Percentiles rank a stretch among this genome's conserved stretches.
Evolutionary conservation across 23 tunicate species (phyloP).

Genomic region (Halocynthia aurantium): DNA sequence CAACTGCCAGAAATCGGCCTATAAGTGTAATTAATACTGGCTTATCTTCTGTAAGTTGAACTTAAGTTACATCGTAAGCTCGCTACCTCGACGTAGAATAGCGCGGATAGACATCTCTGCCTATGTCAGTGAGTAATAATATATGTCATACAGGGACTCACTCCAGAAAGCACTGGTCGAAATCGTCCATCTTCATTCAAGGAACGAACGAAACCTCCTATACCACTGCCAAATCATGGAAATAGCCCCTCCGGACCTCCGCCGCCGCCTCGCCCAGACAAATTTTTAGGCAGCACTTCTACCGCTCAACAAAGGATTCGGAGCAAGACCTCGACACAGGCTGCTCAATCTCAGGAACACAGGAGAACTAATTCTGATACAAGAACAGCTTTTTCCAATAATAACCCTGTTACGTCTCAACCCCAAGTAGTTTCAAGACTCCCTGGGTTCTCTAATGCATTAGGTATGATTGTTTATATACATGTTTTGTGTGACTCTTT

Average conservation of each 20-base stretch:
- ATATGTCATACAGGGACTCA: not conserved
- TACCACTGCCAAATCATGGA: slow-evolving; percentile 24
- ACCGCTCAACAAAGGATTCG: not conserved
- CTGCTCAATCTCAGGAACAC: slow-evolving; percentile 4
- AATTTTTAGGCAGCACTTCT: slow-evolving; percentile 1
- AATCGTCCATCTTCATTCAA: slow-evolving; percentile 56
- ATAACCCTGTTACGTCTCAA: not conserved
- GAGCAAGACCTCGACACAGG: slow-evolving; percentile 10
- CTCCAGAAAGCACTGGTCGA: slow-evolving; percentile 27
- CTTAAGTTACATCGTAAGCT: not conserved
- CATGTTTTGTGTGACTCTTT: not conserved
- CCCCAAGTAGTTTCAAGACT: not conserved
- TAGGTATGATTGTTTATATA: not conserved
- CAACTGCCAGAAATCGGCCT: slow-evolving; percentile 1
- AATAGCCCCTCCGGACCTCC: slow-evolving; percentile 14
- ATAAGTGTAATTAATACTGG: slow-evolving; percentile 22
- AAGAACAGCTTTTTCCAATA: slow-evolving; percentile 4
- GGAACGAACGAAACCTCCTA: slow-evolving; percentile 38
- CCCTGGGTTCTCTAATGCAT: slow-evolving; percentile 6
- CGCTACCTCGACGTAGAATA: too few species aligned
- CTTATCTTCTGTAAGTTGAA: not conserved
- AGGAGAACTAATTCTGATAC: slow-evolving; percentile 19
- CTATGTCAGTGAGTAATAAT: not conserved
- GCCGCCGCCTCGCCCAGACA: slow-evolving; percentile 17
- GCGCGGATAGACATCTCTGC: too few species aligned